These are phyloP conservation scores for Coracopsis vasa DNA, from an alignment of 2,113 vertebrate species.

Conservation along the genomic window DNA sequence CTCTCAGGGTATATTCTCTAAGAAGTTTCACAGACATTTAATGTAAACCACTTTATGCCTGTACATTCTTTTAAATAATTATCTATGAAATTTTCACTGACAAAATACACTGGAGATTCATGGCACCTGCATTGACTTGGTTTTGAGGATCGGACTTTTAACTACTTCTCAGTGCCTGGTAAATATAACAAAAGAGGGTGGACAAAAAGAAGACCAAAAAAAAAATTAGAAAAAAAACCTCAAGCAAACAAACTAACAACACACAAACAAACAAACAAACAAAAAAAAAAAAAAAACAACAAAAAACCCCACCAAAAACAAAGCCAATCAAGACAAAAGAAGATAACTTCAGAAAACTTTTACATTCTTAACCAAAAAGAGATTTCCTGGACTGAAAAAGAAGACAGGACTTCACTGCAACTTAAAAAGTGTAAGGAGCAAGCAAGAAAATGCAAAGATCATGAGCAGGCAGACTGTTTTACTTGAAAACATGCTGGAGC, in stretches of 20 bases:
- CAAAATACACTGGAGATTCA: background rate
- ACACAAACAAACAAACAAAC: too few relatives aligned
- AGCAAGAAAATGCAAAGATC: background rate
- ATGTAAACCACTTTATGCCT: background rate
- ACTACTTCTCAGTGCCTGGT: background rate
- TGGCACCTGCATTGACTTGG: background rate
- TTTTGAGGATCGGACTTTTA: background rate
- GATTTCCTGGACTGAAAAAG: background rate
- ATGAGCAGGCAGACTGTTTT: background rate
- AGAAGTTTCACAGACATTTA: background rate
- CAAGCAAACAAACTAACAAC: too few relatives aligned
- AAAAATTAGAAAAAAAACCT: fast-evolving
- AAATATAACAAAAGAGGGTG: background rate
- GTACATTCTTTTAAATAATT: background rate
- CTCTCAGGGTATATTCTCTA: background rate
- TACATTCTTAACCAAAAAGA: background rate
- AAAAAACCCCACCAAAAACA: too few relatives aligned
- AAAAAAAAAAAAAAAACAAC: fast-evolving
- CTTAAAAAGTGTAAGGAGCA: background rate
- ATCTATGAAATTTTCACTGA: background rate
- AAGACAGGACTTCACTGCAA: background rate
- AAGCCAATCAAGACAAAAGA: background rate
- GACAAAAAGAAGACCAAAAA: fast-evolving
- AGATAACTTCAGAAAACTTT: background rate
- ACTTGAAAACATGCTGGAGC: background rate